Percentiles rank a stretch among this genome's conserved stretches.
These are phyloP conservation scores for Xylocampa areola DNA, from an alignment of 2,888 invertebrate species.

Conservation along the genomic window DNA sequence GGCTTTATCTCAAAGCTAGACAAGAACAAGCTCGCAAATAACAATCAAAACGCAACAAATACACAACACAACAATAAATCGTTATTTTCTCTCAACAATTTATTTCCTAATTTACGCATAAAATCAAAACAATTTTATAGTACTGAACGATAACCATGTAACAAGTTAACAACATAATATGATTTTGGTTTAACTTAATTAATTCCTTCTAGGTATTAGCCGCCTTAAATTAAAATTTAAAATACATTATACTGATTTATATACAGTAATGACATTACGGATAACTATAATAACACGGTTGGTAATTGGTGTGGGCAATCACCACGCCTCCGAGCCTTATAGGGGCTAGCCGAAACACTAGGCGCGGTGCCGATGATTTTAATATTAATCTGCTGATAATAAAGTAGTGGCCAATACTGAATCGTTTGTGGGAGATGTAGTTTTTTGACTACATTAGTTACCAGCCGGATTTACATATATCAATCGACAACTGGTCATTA, in stretches of 20 bases:
- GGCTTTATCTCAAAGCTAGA: conserved; percentile 16
- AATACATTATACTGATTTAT: conserved; percentile 59
- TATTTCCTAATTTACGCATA: conserved; percentile 23
- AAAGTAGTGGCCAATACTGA: conserved; percentile 28
- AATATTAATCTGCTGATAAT: conserved; percentile 42
- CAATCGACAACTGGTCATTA: no score
- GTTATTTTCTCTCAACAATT: conserved; percentile 8
- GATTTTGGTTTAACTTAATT: conserved; percentile 39
- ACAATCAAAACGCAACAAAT: conserved; percentile 31
- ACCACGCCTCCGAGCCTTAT: conserved; percentile 53
- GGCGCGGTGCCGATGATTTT: conserved; percentile 46
- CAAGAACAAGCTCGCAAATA: conserved; percentile 22
- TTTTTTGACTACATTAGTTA: conserved; percentile 1
- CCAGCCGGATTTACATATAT: no score
- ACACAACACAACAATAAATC: conserved; percentile 34
- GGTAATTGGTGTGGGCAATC: conserved; percentile 57
- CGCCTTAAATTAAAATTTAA: conserved; percentile 55
- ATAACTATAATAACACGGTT: conserved; percentile 55
- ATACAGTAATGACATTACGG: conserved; percentile 58
- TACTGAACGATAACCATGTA: conserved; percentile 27
- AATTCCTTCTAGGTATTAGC: conserved; percentile 44
- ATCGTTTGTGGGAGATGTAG: conserved; percentile 22
- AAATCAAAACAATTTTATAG: conserved; percentile 30
- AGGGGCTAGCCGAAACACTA: conserved; percentile 47
- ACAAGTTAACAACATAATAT: conserved; percentile 49